phyloP scores from a whole-genome alignment of 2,113 vertebrate species.

The Stigmatopora nigra region DNA sequence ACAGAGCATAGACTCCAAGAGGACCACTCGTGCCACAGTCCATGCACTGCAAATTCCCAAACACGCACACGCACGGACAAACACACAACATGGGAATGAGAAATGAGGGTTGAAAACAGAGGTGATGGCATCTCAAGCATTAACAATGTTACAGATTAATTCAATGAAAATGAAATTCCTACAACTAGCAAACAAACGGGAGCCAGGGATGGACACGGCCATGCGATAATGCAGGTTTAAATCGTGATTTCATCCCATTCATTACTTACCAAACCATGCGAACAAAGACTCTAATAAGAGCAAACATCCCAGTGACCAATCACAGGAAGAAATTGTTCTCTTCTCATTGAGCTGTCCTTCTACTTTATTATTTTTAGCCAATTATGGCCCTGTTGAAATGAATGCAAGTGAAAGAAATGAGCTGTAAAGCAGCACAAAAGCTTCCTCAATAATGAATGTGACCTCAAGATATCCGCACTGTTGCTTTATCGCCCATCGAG shows the following conservation, averaged over 20 bases:
- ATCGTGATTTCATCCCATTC: slow-evolving; percentile 6
- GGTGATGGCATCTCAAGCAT: slow-evolving; percentile 28
- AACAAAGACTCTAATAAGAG: slow-evolving; percentile 12
- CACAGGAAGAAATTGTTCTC: slow-evolving; percentile 21
- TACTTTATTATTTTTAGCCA: slow-evolving; percentile 15
- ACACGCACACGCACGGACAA: slow-evolving; percentile 16
- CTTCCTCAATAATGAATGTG: slow-evolving; percentile 15
- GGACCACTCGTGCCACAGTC: slow-evolving; percentile 88
- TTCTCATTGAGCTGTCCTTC: neutral
- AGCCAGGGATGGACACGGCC: slow-evolving; percentile 32
- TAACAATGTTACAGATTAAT: slow-evolving; percentile 42
- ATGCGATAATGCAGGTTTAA: slow-evolving; percentile 40
- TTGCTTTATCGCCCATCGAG: neutral
- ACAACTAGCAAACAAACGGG: slow-evolving; percentile 24
- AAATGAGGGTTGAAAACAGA: slow-evolving; percentile 26
- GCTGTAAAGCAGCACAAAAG: slow-evolving; percentile 7
- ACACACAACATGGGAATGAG: slow-evolving; percentile 45
- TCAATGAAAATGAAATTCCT: slow-evolving; percentile 44
- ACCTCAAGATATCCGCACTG: neutral
- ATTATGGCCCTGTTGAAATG: slow-evolving; percentile 10
- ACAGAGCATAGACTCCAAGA: slow-evolving; percentile 94
- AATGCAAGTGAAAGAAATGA: slow-evolving; percentile 30
- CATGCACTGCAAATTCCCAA: slow-evolving; percentile 80
- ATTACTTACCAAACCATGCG: neutral
- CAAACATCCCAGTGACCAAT: slow-evolving; percentile 26